Evolutionary conservation across 2,888 invertebrate species (phyloP), one percentile per base, ranked within the genome.

Genomic region (Microplitis manilae): DNA sequence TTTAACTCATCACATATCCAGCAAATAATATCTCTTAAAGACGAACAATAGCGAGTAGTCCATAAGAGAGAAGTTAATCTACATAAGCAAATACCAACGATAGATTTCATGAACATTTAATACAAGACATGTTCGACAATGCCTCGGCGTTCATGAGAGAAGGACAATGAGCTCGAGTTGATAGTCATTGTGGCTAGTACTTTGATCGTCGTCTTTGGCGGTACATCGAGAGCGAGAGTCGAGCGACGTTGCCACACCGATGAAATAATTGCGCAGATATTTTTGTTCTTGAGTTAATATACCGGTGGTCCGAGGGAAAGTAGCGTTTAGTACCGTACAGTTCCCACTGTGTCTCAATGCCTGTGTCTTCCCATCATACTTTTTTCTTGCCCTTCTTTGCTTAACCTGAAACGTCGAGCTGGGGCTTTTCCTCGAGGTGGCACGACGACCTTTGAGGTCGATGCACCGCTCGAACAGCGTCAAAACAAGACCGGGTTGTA

Each of bases 401-500:
- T 67, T 38, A 69, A 64, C 40, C 39, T 17, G 40, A 40, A 40
- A 41, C 13, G 79, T 77, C 79, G 79, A 13, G 50, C 50, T 50
- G 5, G 8, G 50, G 30, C 30, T 50, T 78, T 81, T 82, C 84
- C 78, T 81, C 77, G 82, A 79, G 83, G 81, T 82, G 84, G 86
- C 84, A 83, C 87, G 86, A 86, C 87, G 88, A 88, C 89, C 89
- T 89, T 89, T 88, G 87, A 88, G 89, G 89, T 89, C 89, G 89
- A 88, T 89, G 89, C 87, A 87, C 89, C 85, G 83, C 82, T 80
- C 77, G 79, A 83, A 79, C 84, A 84, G 85, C 87, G 88, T 87
- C 87, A 88, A 88, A 88, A 89, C 88, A 87, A 85, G 85, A 86
- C 87, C 84, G 76, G 78, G 76, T 74, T 82, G 81, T 80, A 79